phyloP scores from a whole-genome alignment of 1,140 invertebrate genomes.

The Orius insidiosus region DNA sequence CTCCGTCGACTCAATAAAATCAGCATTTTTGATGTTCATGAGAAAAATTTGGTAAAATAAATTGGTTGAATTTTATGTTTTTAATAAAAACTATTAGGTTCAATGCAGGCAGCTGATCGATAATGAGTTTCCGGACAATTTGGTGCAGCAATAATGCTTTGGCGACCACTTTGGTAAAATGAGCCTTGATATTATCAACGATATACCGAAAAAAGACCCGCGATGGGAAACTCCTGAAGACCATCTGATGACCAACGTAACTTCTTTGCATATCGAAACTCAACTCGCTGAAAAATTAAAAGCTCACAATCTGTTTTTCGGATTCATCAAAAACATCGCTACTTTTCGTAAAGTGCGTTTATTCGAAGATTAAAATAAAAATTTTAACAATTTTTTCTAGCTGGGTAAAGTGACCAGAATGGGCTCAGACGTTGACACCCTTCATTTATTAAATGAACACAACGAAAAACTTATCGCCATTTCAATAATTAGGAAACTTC shows the following conservation, averaged over 20 bases:
- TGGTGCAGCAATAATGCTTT: conserved; percentile 1
- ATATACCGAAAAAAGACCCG: conserved; percentile 6
- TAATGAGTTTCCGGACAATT: conserved; percentile 6
- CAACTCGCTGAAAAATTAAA: conserved; percentile 13
- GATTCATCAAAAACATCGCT: conserved; percentile 1
- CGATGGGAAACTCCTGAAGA: conserved; percentile 8
- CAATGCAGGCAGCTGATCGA: conserved; percentile 6
- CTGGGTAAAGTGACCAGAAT: conserved; percentile 10
- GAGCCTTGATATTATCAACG: conserved; percentile 12
- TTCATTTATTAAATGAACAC: conserved; percentile 10
- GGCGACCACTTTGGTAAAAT: conserved; percentile 10
- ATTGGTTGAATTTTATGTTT: background rate
- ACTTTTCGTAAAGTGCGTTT: background rate
- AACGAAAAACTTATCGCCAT: conserved; percentile 12
- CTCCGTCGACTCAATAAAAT: conserved; percentile 4
- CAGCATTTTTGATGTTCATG: conserved; percentile 10
- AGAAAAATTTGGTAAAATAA: conserved; percentile 9
- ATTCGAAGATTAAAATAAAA: background rate
- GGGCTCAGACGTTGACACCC: background rate
- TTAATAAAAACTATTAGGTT: no score
- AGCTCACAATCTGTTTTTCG: conserved; percentile 11
- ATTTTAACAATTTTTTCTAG: conserved; percentile 5
- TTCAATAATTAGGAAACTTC: conserved; percentile 5
- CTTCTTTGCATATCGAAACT: conserved; percentile 10
- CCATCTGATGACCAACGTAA: background rate